Evolutionary conservation across 2,888 invertebrate genomes (phyloP).

Genomic region (Galerucella pusilla): DNA sequence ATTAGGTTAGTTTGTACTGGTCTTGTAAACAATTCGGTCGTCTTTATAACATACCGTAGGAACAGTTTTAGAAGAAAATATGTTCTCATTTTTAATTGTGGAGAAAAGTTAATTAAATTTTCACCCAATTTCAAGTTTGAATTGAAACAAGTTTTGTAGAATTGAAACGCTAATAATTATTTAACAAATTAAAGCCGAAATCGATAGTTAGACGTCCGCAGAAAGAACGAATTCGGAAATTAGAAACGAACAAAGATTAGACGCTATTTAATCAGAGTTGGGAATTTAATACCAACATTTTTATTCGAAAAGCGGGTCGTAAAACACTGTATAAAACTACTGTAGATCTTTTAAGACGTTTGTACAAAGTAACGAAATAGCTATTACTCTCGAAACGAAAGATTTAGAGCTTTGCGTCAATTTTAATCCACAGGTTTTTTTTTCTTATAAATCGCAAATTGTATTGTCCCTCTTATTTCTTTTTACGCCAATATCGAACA

Average conservation of each 20-base stretch:
- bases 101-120: neutral
- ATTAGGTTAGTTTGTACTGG: too few species aligned
- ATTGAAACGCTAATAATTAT: slow-evolving; percentile 13
- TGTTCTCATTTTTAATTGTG: neutral
- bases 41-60: too few species aligned
- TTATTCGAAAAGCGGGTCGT: slow-evolving; percentile 27
- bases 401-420: slow-evolving; percentile 12
- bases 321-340: slow-evolving; percentile 22
- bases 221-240: slow-evolving; percentile 22
- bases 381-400: slow-evolving; percentile 13
- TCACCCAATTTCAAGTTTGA: neutral
- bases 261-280: slow-evolving; percentile 30
- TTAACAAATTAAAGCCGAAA: slow-evolving; percentile 7
- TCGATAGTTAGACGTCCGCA: neutral
- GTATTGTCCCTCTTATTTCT: neutral
- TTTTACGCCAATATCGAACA: neutral
- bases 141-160: neutral
- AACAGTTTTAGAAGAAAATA: neutral
- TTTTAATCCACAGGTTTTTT: slow-evolving; percentile 2
- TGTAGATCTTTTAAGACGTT: slow-evolving; percentile 26
- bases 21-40: too few species aligned
- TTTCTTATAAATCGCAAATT: neutral
- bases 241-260: slow-evolving; percentile 28
- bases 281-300: slow-evolving; percentile 30
- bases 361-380: slow-evolving; percentile 27